A percentile compares a stretch with the other conserved stretches of the same genome.
These are phyloP conservation scores for Drosophila multiciliata DNA, from an alignment of 2,888 invertebrate genomes.

Conservation along the genomic window DNA sequence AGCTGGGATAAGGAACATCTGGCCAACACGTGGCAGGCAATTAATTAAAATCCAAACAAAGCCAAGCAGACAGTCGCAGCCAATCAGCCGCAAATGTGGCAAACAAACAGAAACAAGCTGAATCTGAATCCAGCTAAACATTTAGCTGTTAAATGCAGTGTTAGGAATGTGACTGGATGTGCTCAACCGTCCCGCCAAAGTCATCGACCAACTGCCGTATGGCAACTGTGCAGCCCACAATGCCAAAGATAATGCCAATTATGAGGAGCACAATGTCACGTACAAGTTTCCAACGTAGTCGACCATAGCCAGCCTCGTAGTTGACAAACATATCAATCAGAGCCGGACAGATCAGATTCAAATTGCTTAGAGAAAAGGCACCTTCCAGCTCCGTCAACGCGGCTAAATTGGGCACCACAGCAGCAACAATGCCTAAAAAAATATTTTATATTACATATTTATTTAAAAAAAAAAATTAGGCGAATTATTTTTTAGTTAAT, in stretches of 20 bases:
- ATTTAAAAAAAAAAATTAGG: background rate
- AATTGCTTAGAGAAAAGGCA: slow-evolving; percentile 60
- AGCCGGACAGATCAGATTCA: slow-evolving; percentile 65
- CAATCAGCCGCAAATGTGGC: slow-evolving; percentile 31
- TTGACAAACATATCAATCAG: slow-evolving; percentile 62
- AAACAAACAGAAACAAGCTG: slow-evolving; percentile 22
- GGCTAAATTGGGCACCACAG: slow-evolving; percentile 59
- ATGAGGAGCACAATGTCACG: slow-evolving; percentile 57
- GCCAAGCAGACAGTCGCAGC: slow-evolving; percentile 20
- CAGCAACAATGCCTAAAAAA: slow-evolving; percentile 53
- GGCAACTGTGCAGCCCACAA: slow-evolving; percentile 60
- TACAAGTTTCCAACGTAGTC: slow-evolving; percentile 56
- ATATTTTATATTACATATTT: background rate
- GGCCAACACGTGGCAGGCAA: slow-evolving; percentile 60
- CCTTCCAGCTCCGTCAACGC: slow-evolving; percentile 66
- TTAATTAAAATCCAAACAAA: slow-evolving; percentile 81
- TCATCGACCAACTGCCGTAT: slow-evolving; percentile 54
- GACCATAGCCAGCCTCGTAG: slow-evolving; percentile 56
- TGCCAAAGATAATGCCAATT: slow-evolving; percentile 55
- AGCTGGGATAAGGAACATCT: slow-evolving; percentile 34
- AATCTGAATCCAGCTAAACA: slow-evolving; percentile 15
- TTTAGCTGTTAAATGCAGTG: slow-evolving; percentile 23
- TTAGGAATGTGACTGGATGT: slow-evolving; percentile 1
- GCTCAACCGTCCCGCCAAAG: slow-evolving; percentile 40
- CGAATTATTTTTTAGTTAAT: background rate